Percentiles rank a stretch among this genome's conserved stretches.
These are phyloP conservation scores for Pica pica DNA, from an alignment of 2,113 vertebrate species.

Conservation along the genomic window DNA sequence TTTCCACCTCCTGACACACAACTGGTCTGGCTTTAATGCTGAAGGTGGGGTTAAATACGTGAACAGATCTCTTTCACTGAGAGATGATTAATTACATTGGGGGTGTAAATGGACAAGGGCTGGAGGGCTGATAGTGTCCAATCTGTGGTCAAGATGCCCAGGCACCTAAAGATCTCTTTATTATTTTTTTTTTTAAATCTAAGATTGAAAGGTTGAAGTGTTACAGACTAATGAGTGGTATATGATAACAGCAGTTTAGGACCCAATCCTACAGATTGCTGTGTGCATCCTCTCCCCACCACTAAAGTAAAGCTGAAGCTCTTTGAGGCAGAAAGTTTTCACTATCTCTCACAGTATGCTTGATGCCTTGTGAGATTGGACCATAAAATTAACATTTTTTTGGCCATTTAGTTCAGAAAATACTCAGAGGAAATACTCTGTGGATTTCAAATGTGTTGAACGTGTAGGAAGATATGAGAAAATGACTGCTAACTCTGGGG, in stretches of 20 bases:
- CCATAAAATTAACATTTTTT: conserved; percentile 38
- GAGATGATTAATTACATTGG: neutral
- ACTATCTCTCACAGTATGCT: neutral
- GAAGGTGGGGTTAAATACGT: neutral
- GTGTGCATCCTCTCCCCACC: neutral
- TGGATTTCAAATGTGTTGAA: conserved; percentile 65
- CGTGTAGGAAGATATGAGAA: conserved; percentile 61
- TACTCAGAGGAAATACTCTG: conserved; percentile 53
- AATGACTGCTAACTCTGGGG: conserved; percentile 55
- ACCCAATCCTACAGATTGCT: neutral
- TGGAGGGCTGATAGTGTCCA: neutral
- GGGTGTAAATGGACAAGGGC: neutral
- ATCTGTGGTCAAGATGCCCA: neutral
- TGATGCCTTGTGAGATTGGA: conserved; percentile 35
- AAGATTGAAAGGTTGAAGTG: neutral
- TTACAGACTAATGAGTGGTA: neutral
- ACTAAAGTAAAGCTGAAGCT: neutral
- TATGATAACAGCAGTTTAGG: neutral
- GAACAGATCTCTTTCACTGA: neutral
- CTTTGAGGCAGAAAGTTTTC: conserved; percentile 28
- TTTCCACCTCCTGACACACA: neutral
- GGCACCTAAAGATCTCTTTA: neutral
- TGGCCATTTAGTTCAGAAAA: conserved; percentile 51
- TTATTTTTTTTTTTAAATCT: neutral
- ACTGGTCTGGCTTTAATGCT: neutral